phyloP scores from a whole-genome alignment of 2,797 vertebrate species.

The Pelobates cultripes region DNA sequence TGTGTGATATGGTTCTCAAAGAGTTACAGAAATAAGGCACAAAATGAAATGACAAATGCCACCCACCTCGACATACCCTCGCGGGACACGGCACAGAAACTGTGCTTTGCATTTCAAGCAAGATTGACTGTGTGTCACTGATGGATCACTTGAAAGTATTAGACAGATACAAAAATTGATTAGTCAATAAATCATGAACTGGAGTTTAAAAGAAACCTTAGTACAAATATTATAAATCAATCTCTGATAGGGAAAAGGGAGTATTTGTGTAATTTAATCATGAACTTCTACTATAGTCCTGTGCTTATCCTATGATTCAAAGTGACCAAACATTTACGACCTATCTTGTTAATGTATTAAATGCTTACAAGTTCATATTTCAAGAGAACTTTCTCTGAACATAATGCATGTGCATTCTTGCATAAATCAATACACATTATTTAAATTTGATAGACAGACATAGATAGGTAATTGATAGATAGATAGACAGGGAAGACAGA shows the following conservation, averaged over 20 bases:
- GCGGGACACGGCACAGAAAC: slow-evolving; percentile 68
- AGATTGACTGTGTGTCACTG: slow-evolving; percentile 84
- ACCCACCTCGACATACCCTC: slow-evolving; percentile 54
- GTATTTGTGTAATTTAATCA: slow-evolving; percentile 38
- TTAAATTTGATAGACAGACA: too few relatives aligned
- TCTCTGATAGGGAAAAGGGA: slow-evolving; percentile 63
- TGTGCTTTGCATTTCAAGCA: slow-evolving; percentile 73
- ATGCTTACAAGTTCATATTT: background rate
- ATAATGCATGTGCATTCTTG: too few relatives aligned
- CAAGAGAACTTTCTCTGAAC: too few relatives aligned
- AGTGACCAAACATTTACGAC: background rate
- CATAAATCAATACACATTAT: too few relatives aligned
- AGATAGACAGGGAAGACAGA: too few relatives aligned
- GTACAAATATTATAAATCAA: slow-evolving; percentile 78
- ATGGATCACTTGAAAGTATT: slow-evolving; percentile 85
- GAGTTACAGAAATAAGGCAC: slow-evolving; percentile 27
- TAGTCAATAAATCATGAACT: slow-evolving; percentile 85
- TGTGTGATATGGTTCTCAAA: slow-evolving; percentile 52
- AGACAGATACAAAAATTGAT: slow-evolving; percentile 90
- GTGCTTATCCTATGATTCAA: background rate
- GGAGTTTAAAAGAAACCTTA: slow-evolving; percentile 69
- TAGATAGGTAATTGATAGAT: too few relatives aligned
- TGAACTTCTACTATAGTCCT: slow-evolving; percentile 9
- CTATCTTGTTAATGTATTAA: background rate
- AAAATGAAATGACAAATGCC: slow-evolving; percentile 55